Conservation (phyloP, 53 echinoderm and acorn worm genomes). For the Mesocentrotus franciscanus region DNA sequence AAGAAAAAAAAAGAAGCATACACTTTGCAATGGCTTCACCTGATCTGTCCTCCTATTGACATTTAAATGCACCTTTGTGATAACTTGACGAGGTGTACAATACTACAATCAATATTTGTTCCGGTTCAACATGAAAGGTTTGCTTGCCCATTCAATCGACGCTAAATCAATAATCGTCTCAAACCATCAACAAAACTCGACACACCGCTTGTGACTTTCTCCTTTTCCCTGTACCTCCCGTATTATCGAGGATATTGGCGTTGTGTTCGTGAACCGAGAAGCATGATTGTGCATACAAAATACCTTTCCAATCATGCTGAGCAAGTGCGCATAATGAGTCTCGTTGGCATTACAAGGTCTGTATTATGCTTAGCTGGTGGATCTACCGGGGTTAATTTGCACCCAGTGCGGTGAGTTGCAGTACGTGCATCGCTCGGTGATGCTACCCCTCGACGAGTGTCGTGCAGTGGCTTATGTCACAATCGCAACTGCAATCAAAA, state of each 20-base stretch:
- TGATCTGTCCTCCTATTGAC: not conserved
- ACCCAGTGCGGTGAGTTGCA: not conserved
- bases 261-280: not conserved
- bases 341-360: not conserved
- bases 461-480: not conserved
- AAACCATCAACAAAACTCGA: not conserved
- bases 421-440: not conserved
- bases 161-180: not conserved
- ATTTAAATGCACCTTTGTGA: not conserved
- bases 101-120: not conserved
- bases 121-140: not conserved
- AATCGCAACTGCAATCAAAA: not conserved
- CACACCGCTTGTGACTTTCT: not conserved
- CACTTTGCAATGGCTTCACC: not conserved
- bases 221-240: not conserved
- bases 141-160: not conserved
- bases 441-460: not conserved
- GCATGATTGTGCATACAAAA: not conserved
- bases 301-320: not conserved
- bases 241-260: not conserved
- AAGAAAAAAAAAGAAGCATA: not conserved
- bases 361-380: not conserved
- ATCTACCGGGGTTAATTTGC: not conserved
- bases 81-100: not conserved
- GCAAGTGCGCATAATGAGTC: conserved; percentile 10